These are phyloP conservation scores for Stegana nigrithorax DNA, from an alignment of 2,888 invertebrate species.

Conservation along the genomic window DNA sequence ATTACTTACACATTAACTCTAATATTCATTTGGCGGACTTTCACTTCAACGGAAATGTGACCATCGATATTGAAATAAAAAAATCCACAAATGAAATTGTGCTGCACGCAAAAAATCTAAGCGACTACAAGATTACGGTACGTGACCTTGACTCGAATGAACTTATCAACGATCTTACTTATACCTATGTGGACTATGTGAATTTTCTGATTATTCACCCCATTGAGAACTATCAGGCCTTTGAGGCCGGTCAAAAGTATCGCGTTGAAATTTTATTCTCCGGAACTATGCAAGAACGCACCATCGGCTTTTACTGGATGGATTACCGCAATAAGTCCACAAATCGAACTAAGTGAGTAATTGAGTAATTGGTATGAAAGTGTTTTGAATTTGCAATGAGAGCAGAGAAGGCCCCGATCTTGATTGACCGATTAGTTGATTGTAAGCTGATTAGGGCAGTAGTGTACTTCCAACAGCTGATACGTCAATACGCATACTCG, in stretches of 20 bases:
- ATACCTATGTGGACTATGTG: constrained; percentile 43
- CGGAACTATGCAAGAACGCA: constrained; percentile 72
- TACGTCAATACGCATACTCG: too few species aligned
- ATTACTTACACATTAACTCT: constrained; percentile 66
- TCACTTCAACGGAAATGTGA: constrained; percentile 57
- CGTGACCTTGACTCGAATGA: constrained; percentile 42
- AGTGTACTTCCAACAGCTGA: too few species aligned
- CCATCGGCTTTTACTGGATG: constrained; percentile 76
- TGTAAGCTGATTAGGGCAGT: too few species aligned
- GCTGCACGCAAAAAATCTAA: constrained; percentile 58
- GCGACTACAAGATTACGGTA: constrained; percentile 49
- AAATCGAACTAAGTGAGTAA: constrained; percentile 64
- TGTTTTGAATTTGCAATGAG: background rate
- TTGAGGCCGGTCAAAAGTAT: constrained; percentile 53
- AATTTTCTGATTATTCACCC: constrained; percentile 58
- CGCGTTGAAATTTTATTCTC: constrained; percentile 71
- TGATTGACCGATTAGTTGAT: too few species aligned
- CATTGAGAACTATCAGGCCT: constrained; percentile 50
- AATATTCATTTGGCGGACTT: constrained; percentile 53
- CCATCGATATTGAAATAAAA: constrained; percentile 56
- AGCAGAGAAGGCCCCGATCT: constrained; percentile 7
- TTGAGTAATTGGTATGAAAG: too few species aligned
- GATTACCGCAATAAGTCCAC: constrained; percentile 68
- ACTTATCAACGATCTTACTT: constrained; percentile 48
- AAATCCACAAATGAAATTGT: constrained; percentile 60